A percentile compares a stretch with the other conserved stretches of the same genome.
phyloP scores from a whole-genome alignment of 30 jellyfish, hydroid and myxozoan genomes.

The Phacellophora camtschatica region DNA sequence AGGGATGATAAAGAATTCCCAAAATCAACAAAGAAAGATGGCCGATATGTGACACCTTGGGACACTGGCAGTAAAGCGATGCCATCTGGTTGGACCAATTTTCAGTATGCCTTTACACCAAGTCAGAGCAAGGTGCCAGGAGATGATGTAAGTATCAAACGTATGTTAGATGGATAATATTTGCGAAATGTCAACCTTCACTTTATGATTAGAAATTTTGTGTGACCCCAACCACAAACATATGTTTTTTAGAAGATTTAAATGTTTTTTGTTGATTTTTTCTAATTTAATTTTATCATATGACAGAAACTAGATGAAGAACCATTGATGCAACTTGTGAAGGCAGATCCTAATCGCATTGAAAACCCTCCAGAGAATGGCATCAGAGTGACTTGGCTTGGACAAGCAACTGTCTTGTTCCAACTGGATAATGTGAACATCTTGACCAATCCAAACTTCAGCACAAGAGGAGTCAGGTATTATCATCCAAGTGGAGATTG shows the following conservation, averaged over 20 bases:
- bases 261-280: not conserved
- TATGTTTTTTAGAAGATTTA: not conserved
- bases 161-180: too few species aligned
- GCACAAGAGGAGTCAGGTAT: constrained; percentile 79
- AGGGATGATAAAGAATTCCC: constrained; percentile 89
- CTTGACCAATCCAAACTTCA: constrained; percentile 92
- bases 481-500: constrained; percentile 90
- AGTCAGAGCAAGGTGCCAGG: constrained; percentile 81
- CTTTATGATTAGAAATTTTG: too few species aligned
- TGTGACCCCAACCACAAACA: too few species aligned
- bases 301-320: constrained; percentile 87
- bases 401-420: constrained; percentile 88
- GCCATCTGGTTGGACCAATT: constrained; percentile 89
- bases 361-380: constrained; percentile 99
- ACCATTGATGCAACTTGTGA: constrained; percentile 88
- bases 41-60: constrained; percentile 92
- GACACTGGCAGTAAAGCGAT: constrained; percentile 67
- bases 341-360: constrained; percentile 90
- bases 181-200: too few species aligned
- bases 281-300: not conserved
- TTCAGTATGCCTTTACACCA: constrained; percentile 75
- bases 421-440: constrained; percentile 91
- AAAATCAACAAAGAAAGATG: constrained; percentile 76
- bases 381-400: constrained; percentile 93
- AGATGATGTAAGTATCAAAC: constrained; percentile 60